phyloP scores from a whole-genome alignment of 1,140 invertebrate species.

The Chymomyza costata region DNA sequence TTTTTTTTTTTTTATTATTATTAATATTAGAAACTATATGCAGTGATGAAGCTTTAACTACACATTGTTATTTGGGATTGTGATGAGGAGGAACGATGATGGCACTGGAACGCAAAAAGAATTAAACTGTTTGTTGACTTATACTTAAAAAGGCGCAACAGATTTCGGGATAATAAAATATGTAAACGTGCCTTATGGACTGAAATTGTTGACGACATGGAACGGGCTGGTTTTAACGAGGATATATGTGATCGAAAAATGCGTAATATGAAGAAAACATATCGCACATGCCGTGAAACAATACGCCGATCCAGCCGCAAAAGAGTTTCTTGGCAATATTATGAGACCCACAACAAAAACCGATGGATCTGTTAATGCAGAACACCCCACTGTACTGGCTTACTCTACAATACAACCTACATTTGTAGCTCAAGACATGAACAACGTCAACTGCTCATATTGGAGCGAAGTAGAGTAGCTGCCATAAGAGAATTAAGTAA shows the following conservation, averaged over 20 bases:
- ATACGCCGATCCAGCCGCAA: slow-evolving; percentile 28
- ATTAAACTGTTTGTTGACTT: slow-evolving; percentile 35
- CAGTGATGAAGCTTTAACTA: slow-evolving; percentile 23
- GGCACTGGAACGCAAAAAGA: slow-evolving; percentile 38
- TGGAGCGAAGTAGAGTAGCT: slow-evolving; percentile 31
- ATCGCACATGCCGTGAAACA: slow-evolving; percentile 30
- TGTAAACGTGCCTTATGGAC: slow-evolving; percentile 28
- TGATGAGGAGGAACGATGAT: slow-evolving; percentile 13
- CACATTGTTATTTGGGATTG: slow-evolving; percentile 34
- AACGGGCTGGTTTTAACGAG: slow-evolving; percentile 27
- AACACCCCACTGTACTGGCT: slow-evolving; percentile 6
- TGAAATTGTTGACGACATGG: slow-evolving; percentile 38
- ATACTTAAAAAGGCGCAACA: slow-evolving; percentile 19
- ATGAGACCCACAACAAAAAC: slow-evolving; percentile 15
- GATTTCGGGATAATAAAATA: slow-evolving; percentile 30
- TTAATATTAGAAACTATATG: no score
- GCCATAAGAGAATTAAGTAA: slow-evolving; percentile 33
- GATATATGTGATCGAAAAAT: slow-evolving; percentile 43
- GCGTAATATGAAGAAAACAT: slow-evolving; percentile 46
- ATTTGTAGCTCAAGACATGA: not conserved
- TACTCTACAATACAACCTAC: not conserved
- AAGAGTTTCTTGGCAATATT: slow-evolving; percentile 32
- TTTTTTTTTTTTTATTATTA: no score
- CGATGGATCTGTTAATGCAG: not conserved
- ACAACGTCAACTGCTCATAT: slow-evolving; percentile 23